Evolutionary conservation across 2,888 invertebrate species (phyloP), one percentile per base, ranked within the genome.

Genomic region (Rhynchonema sp.): DNA sequence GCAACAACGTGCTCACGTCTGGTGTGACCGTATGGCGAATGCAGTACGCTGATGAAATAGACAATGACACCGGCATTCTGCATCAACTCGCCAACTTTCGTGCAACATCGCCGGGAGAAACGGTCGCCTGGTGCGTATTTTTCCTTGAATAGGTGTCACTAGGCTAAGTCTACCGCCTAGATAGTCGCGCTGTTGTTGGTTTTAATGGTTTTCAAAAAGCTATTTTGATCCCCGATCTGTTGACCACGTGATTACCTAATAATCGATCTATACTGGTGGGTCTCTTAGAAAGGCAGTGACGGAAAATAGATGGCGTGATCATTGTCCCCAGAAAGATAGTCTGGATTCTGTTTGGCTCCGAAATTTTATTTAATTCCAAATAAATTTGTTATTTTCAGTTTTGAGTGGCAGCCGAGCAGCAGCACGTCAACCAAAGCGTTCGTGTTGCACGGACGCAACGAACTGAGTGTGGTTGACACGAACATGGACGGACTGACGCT

Each of bases 361-460:
- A n/a, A n/a, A n/a, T n/a, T n/a, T n/a, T n/a, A n/a, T n/a, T n/a
- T n/a, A n/a, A n/a, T n/a, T n/a, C n/a, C n/a, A n/a, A n/a, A n/a
- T n/a, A n/a, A n/a, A n/a, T n/a, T n/a, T n/a, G 49, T 52, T 30
- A 1, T 22, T 26, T 55, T 46, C 59, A 59, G 59, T 28, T 59
- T 59, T 28, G 30, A 55, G 1, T 59, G 59, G 59, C 55, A 30
- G 6, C 55, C 54, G 3, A 2, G 2, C 27, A n/a, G 2, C 27
- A 27, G 57, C 23, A 22, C 9, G 6, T 2, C 56, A 9, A 26
- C 22, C 57, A 46, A 27, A 13, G 57, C 57, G 2, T n/a, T 57
- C 3, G 22, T 57, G 1, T 17, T 57, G 22, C 57, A 57, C 57
- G 57, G 57, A 22, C 25, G 23, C 13, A 30, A 38, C 23, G 23